These are phyloP conservation scores for Paratrypauchen microcephalus DNA, from an alignment of 2,797 vertebrate genomes.

Conservation along the genomic window DNA sequence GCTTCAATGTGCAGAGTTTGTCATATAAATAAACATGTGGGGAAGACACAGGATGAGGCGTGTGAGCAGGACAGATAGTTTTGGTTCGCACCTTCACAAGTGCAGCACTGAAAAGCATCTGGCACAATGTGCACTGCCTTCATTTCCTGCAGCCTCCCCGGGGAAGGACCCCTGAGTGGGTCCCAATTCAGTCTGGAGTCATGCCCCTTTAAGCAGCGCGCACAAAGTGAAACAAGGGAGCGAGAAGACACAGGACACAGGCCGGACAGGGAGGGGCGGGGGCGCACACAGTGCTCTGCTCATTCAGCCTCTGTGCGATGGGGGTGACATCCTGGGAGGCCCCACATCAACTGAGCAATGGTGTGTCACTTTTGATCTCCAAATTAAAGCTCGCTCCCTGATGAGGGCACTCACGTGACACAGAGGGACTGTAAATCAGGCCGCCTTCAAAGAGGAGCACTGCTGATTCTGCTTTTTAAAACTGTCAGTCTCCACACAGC, in stretches of 20 bases:
- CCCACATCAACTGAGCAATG: conserved; percentile 60
- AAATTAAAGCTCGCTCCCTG: conserved; percentile 61
- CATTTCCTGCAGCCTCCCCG: conserved; percentile 81
- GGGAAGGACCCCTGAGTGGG: conserved; percentile 77
- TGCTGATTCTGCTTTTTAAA: conserved; percentile 24
- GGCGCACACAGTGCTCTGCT: conserved; percentile 58
- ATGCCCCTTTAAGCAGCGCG: conserved; percentile 85
- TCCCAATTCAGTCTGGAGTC: conserved; percentile 86
- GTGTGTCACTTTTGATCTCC: conserved; percentile 73
- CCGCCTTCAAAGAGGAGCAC: conserved; percentile 30
- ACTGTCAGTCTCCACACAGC: conserved; percentile 16
- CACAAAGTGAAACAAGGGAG: conserved; percentile 73
- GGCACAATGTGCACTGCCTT: conserved; percentile 79
- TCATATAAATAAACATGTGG: conserved; percentile 32
- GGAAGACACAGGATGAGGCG: conserved; percentile 16
- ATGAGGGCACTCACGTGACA: conserved; percentile 44
- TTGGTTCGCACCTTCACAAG: conserved; percentile 50
- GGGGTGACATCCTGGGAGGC: conserved; percentile 61
- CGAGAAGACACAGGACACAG: conserved; percentile 51
- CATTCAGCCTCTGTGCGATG: conserved; percentile 67
- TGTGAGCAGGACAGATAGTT: conserved; percentile 61
- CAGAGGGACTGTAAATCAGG: conserved; percentile 25
- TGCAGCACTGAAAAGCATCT: conserved; percentile 77
- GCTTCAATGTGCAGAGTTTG: neutral
- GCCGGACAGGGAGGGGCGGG: conserved; percentile 48